Conservation (phyloP, 2,888 invertebrate genomes). For the Mamestra brassicae region DNA sequence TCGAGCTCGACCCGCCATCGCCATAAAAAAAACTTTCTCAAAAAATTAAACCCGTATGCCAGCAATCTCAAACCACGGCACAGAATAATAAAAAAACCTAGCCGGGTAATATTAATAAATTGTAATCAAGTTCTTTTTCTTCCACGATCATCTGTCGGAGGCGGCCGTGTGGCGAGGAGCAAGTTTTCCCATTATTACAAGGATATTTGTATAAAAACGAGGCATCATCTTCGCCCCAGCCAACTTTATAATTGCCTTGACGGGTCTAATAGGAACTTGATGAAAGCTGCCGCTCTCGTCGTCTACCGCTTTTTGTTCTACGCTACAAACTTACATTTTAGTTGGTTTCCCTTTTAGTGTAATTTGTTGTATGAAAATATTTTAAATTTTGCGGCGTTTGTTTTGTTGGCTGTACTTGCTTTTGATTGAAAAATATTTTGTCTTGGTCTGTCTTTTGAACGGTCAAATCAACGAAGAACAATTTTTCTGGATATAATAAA, state of each 20-base stretch:
- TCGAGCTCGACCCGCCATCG: too few species aligned
- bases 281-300: constrained; percentile 84
- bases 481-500: too few species aligned
- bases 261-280: constrained; percentile 89
- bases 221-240: constrained; percentile 78
- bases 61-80: constrained; percentile 17
- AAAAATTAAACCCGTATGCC: constrained; percentile 26
- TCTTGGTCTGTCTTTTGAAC: not conserved
- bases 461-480: too few species aligned
- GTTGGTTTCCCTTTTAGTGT: constrained; percentile 74
- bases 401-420: not conserved
- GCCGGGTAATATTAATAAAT: constrained; percentile 73
- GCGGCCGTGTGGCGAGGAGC: constrained; percentile 75
- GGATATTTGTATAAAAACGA: constrained; percentile 89
- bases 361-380: constrained; percentile 73
- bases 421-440: not conserved
- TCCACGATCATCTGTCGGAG: constrained; percentile 84
- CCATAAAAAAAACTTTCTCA: not conserved
- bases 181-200: constrained; percentile 89
- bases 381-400: constrained; percentile 22
- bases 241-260: constrained; percentile 90
- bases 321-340: constrained; percentile 83
- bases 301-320: constrained; percentile 83
- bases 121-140: constrained; percentile 78
- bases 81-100: constrained; percentile 55